A percentile compares a stretch with the other conserved stretches of the same genome.
These are phyloP conservation scores for Lapara coniferarum DNA, from an alignment of 2,888 invertebrate species.

Conservation along the genomic window DNA sequence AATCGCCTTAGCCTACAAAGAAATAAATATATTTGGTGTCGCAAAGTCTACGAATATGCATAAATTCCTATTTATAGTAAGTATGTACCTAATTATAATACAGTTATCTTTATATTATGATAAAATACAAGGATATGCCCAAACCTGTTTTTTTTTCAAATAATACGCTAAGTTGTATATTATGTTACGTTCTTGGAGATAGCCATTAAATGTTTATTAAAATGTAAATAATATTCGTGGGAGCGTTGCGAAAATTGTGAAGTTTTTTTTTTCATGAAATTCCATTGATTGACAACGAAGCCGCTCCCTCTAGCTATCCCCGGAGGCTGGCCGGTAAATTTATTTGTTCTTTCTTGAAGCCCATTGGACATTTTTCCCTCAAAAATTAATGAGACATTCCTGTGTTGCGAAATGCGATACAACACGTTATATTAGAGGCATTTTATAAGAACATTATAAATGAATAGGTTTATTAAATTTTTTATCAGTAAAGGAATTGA, in stretches of 20 bases:
- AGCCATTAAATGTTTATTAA: not conserved
- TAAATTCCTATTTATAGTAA: too few species aligned
- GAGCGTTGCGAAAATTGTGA: constrained; percentile 33
- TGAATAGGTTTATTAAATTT: constrained; percentile 13
- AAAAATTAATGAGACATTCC: constrained; percentile 56
- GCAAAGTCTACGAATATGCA: too few species aligned
- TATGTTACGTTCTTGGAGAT: too few species aligned
- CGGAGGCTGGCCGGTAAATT: constrained; percentile 46
- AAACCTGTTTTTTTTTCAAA: too few species aligned
- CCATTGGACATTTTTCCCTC: constrained; percentile 45
- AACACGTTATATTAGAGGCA: constrained; percentile 2
- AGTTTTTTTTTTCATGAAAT: constrained; percentile 36
- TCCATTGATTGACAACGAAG: constrained; percentile 52
- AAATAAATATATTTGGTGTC: too few species aligned
- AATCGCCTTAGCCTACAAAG: too few species aligned
- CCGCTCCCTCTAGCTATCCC: constrained; percentile 46
- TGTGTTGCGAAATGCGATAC: constrained; percentile 43
- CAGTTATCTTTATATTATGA: too few species aligned
- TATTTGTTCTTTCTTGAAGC: constrained; percentile 49
- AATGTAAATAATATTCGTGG: constrained; percentile 35
- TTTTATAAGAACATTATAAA: not conserved
- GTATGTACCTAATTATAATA: too few species aligned
- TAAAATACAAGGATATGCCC: too few species aligned
- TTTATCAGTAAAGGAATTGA: not conserved
- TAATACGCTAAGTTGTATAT: too few species aligned